Evolutionary conservation across 1,140 invertebrate species (phyloP), one percentile per base, ranked within the genome.

Genomic region (Orchestia grillus): DNA sequence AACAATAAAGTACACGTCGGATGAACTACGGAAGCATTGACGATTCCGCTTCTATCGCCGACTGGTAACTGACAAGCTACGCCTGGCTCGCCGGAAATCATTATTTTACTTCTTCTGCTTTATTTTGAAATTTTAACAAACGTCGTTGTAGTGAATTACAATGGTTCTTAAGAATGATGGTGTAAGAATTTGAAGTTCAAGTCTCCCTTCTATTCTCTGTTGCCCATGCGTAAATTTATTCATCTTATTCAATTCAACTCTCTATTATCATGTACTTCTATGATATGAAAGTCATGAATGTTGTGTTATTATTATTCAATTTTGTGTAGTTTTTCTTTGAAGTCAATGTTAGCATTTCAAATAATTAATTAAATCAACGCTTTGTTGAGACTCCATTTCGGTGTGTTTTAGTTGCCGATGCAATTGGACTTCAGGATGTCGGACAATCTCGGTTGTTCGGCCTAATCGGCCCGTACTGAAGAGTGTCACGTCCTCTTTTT

Each of bases 401-500:
- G 11, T 77, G 62, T 77, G 62, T 23, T 77, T 77, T 28, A 77
- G 62, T 77, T 77, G 28, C 62, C 28, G 62, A 77, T 77, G 11
- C 62, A 77, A 77, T 77, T 77, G 62, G 36, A 77, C 36, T 77
- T 77, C 62, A 28, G 28, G 15, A 19, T 36, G 62, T 36, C 28
- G 62, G 62, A 77, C 11, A 8, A 15, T 77, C 62, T 77, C 28
- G 62, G 62, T 15, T 77, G 11, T 77, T 77, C 62, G 28, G 62
- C 62, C 62, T 77, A 77, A 77, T 77, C 62, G 11, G 62, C 62
- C 62, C 3, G 62, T 36, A 3, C 36, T 77, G 28, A 77, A 77
- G 62, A 77, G 62, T 77, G 62, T 77, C 62, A 77, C 62, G 62
- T 77, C 62, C 62, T 77, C 62, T 77, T 77, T 77, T 77, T 77